Base-by-base conservation (phyloP, 2,888 invertebrate genomes). In the Eupithecia inturbata region DNA sequence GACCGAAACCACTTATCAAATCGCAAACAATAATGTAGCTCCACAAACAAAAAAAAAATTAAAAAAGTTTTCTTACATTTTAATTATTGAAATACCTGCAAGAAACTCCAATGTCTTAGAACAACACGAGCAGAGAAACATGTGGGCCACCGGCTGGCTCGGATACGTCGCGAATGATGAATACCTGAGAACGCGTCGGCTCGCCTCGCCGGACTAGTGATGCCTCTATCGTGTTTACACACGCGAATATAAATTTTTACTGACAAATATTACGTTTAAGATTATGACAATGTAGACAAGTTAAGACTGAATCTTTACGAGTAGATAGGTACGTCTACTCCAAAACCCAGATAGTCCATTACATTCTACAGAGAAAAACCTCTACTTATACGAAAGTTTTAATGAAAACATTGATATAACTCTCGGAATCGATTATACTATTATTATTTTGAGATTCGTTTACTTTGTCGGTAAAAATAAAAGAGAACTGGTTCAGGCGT, bases 81-180 rank as follows among this genome's bases (percentile, higher is more conserved):
- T 66, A 26, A 39, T 36, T 10, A 7, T 7, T 16, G 36, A 64
- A 33, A 33, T 66, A 88, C 87, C 87, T 86, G 83, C 77, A 16
- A 86, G 67, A 39, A 82, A 78, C 71, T 86, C 80, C 70, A 85
- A 76, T 36, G 82, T 82, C 73, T 81, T 79, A 72, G 80, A 85
- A 75, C 85, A 88, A 80, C 86, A 85, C 69, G 85, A 79, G 72
- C 86, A 87, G 64, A 86, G 83, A 70, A 85, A 86, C 88, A 87
- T 86, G 83, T 80, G 79, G 81, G 73, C 73, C 76, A 76, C 74
- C 75, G 67, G 67, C 72, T 67, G 68, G 49, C 78, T 70, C 74
- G 71, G 74, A 67, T 67, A 68, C 77, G 77, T 78, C 57, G 31
- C 62, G 69, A 68, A 67, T 45, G 73, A 74, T 66, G 78, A 80